Base-by-base conservation (phyloP, 2,113 vertebrate genomes). In the Motacilla alba region DNA sequence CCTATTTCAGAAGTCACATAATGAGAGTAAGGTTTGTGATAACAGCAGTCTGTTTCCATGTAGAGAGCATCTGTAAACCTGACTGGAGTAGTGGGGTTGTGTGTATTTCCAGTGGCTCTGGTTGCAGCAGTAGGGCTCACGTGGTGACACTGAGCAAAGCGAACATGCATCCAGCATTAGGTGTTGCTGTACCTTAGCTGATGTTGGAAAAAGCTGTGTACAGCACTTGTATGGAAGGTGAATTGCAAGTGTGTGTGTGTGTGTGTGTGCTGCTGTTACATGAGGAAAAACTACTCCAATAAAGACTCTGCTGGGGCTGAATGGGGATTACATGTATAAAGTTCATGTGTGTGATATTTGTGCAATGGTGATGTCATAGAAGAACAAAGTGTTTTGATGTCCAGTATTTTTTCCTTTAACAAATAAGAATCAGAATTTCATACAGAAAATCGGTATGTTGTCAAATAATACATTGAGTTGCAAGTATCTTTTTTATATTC, bases 131-230 rank as follows among this genome's bases (percentile, higher is more conserved):
- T 21, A 69, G 59, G 22, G 58, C 28, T 83, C 31, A 3, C 5
- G 15, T 30, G 73, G 53, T 72, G 52, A 50, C 52, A 59, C 24
- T 6, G 5, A 88, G 70, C 49, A 46, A 77, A 89, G 43, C 43
- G 49, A 15, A 69, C 10, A 2, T 33, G 26, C 0, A 0, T 35
- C 30, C 60, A 23, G 49, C 43, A 7, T 31, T 33, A 47, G 46
- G 17, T 30, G 18, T 28, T 55, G 8, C 22, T 79, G 30, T 37
- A 5, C 60, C 30, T 76, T 78, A 28, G 60, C 24, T 84, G 14
- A 1, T 6, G 24, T 21, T 67, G 68, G 39, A 43, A 90, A 46
- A 83, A n/a, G 28, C 20, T 58, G 69, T 47, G 52, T 12, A 19
- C 31, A 5, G 21, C 23, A 16, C 73, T 49, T 55, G 58, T 43